These are phyloP conservation scores for Bryconaethiops microstoma DNA, from an alignment of 2,797 vertebrate genomes.

Conservation along the genomic window DNA sequence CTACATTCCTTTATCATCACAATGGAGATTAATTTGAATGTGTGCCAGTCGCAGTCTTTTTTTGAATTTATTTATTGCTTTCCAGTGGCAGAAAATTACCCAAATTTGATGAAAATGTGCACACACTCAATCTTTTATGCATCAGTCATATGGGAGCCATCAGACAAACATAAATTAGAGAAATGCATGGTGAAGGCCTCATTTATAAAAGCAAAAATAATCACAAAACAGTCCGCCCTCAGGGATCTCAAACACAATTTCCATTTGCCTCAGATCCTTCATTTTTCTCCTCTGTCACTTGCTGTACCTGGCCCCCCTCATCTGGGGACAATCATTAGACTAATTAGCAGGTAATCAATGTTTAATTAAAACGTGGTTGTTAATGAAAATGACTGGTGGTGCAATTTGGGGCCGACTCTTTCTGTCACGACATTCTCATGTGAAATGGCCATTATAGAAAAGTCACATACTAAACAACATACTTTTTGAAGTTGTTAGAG, in stretches of 20 bases:
- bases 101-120: slow-evolving; percentile 77
- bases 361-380: slow-evolving; percentile 90
- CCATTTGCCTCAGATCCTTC: slow-evolving; percentile 75
- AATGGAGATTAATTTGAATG: slow-evolving; percentile 64
- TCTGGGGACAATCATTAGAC: slow-evolving; percentile 85
- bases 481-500: slow-evolving; percentile 47
- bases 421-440: slow-evolving; percentile 53
- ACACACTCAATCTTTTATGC: slow-evolving; percentile 72
- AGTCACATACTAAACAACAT: slow-evolving; percentile 46
- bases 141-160: slow-evolving; percentile 75
- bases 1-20: slow-evolving; percentile 64
- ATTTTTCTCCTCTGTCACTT: slow-evolving; percentile 76
- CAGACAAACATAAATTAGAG: slow-evolving; percentile 79
- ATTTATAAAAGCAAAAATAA: slow-evolving; percentile 79
- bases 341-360: slow-evolving; percentile 92
- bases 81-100: slow-evolving; percentile 73
- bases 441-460: slow-evolving; percentile 55
- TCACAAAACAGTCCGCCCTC: slow-evolving; percentile 71
- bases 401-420: slow-evolving; percentile 67
- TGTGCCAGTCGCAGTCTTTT: slow-evolving; percentile 62
- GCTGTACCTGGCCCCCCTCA: slow-evolving; percentile 77
- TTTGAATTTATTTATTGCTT: slow-evolving; percentile 68
- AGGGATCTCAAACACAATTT: slow-evolving; percentile 74
- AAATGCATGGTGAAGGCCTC: slow-evolving; percentile 77
- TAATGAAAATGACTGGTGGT: slow-evolving; percentile 83